A percentile compares a stretch with the other conserved stretches of the same genome.
These are phyloP conservation scores for Psittacula echo DNA, from an alignment of 2,797 vertebrate genomes.

Conservation along the genomic window DNA sequence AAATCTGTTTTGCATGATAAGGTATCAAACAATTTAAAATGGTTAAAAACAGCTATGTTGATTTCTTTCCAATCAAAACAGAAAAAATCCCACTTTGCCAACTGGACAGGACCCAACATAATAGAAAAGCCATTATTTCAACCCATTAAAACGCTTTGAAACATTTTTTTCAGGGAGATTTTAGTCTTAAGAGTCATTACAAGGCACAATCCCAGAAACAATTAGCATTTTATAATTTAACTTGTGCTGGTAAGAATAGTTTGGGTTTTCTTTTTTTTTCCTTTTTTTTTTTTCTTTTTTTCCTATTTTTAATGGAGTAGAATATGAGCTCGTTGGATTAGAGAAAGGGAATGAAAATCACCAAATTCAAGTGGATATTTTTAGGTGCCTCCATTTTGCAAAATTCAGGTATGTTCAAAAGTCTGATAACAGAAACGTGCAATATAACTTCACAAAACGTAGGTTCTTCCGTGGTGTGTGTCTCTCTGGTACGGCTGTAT, in stretches of 20 bases:
- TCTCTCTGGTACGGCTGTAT: not conserved
- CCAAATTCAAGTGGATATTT: not conserved
- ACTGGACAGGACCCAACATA: not conserved
- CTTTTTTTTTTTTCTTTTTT: accelerated
- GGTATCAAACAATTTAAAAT: slow-evolving; percentile 43
- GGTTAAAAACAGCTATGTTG: slow-evolving; percentile 34
- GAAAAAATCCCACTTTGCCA: slow-evolving; percentile 28
- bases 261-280: not conserved
- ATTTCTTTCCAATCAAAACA: slow-evolving; percentile 57
- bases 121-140: slow-evolving; percentile 49
- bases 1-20: slow-evolving; percentile 43
- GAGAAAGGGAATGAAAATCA: not conserved
- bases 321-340: not conserved
- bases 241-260: not conserved
- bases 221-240: not conserved
- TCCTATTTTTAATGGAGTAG: not conserved
- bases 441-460: not conserved
- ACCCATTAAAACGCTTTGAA: not conserved
- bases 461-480: not conserved
- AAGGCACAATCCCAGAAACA: not conserved
- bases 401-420: not conserved
- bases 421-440: not conserved
- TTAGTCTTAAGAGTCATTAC: not conserved
- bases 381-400: not conserved
- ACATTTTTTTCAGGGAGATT: not conserved